These are phyloP conservation scores for Macrophya alboannulata DNA, from an alignment of 2,888 invertebrate species.

Conservation along the genomic window DNA sequence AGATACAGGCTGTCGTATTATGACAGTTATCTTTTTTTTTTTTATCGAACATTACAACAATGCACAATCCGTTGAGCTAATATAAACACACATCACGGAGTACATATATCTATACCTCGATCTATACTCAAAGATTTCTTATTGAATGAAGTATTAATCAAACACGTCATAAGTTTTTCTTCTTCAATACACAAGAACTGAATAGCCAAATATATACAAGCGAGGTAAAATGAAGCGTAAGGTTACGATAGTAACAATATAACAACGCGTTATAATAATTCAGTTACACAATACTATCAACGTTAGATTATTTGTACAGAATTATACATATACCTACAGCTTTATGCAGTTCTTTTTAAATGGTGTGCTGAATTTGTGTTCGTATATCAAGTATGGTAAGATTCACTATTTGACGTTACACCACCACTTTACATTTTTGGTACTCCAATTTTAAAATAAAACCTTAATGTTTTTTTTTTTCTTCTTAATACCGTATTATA, in stretches of 20 bases:
- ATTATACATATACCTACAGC: not conserved
- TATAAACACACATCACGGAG: not conserved
- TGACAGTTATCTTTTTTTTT: not conserved
- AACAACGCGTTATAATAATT: not conserved
- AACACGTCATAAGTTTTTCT: not conserved
- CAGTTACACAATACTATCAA: not conserved
- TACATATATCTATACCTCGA: not conserved
- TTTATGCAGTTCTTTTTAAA: not conserved
- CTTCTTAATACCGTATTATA: not conserved
- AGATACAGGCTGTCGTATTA: not conserved
- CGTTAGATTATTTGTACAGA: not conserved
- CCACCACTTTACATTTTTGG: not conserved
- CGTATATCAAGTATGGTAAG: not conserved
- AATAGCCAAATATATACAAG: not conserved
- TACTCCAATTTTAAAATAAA: not conserved
- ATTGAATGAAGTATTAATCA: not conserved
- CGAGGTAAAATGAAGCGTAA: not conserved
- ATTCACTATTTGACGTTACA: constrained; percentile 3
- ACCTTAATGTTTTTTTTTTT: not conserved
- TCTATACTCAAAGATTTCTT: not conserved
- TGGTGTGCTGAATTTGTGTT: not conserved
- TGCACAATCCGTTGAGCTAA: not conserved
- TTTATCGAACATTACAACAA: not conserved
- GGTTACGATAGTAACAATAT: not conserved
- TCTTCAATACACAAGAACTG: not conserved